Conservation (phyloP, 2,797 vertebrate genomes). For the Scyliorhinus canicula region DNA sequence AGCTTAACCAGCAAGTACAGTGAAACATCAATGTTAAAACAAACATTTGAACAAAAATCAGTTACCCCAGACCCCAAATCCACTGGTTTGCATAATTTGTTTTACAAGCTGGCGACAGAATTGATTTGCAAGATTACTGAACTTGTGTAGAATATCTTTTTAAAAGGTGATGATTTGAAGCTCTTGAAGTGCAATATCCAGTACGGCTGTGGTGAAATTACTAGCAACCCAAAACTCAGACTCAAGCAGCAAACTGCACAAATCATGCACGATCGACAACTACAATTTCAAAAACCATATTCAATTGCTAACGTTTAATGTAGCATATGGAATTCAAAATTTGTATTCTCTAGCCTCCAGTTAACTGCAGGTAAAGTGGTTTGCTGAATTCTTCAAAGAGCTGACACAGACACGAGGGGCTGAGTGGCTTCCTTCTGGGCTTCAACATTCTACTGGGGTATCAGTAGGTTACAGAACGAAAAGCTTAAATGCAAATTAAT, state of each 20-base stretch:
- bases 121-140: neutral
- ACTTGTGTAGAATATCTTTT: neutral
- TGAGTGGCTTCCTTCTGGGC: neutral
- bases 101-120: neutral
- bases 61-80: neutral
- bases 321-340: neutral
- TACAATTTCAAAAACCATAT: neutral
- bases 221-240: neutral
- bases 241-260: neutral
- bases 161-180: neutral
- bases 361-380: neutral
- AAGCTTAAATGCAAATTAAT: neutral
- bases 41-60: neutral
- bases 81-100: neutral
- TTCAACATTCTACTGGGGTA: neutral
- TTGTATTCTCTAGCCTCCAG: neutral
- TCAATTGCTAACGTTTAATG: neutral
- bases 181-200: neutral
- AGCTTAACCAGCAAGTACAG: neutral
- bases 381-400: neutral
- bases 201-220: neutral
- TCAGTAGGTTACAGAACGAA: neutral
- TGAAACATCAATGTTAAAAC: neutral
- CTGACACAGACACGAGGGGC: neutral
- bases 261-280: neutral